Evolutionary conservation across 1,140 invertebrate species (phyloP), one percentile per base, ranked within the genome.

Genomic region (Andrena cerasifolii): DNA sequence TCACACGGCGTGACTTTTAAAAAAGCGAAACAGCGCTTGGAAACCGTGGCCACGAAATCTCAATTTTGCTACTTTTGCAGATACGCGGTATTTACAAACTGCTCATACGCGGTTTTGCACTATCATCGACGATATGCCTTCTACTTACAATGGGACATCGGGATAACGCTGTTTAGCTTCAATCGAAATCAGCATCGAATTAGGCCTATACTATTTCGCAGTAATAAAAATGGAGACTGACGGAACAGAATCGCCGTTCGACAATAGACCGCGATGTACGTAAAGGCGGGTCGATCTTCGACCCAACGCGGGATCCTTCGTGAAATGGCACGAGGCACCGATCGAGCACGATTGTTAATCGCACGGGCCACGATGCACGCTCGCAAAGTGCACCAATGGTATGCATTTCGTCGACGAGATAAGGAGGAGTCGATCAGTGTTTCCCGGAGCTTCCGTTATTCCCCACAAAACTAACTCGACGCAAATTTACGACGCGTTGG

Each of bases 241-340:
- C 3, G n/a, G 24, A 65, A 66, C n/a, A 5, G 12, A 24, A 28
- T n/a, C 16, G n/a, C 21, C 7, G 8, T 47, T 54, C 36, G 7
- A 66, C 36, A 10, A 43, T 56, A 56, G 40, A 43, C 8, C 16
- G 45, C 53, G 36, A 74, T 54, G 40, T 14, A 18, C 53, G 40
- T 14, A 18, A 58, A 49, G 65, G 18, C 75, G 36, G 24, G 21
- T 33, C 61, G 67, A 77, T 61, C 75, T 54, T 26, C 36, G 75
- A 77, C 26, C 67, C 24, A 40, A 33, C 66, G 62, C 45, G 26
- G 26, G 58, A 77, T 77, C 62, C 75, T 70, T 77, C 75, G 75
- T 77, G 67, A 77, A 77, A 77, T 77, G 75, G 75, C 75, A 71
- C 14, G 3, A 33, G 62, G 12, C 49, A 45, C 24, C 14, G 70